These are phyloP conservation scores for Pectinophora gossypiella DNA, from an alignment of 1,140 invertebrate genomes.

Conservation along the genomic window DNA sequence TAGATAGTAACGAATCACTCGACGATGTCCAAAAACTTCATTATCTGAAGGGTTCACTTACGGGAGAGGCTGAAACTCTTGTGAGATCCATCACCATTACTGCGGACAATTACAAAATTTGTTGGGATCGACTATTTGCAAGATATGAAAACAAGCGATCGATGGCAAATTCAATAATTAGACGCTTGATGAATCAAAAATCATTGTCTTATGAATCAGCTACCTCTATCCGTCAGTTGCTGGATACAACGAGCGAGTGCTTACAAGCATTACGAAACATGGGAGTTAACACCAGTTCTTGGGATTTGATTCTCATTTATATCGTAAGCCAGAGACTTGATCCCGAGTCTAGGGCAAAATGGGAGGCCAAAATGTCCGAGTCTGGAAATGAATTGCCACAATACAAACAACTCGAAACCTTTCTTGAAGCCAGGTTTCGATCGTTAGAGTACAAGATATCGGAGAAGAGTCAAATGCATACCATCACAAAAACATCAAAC, in stretches of 20 bases:
- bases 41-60: too few relatives aligned
- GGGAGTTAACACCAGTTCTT: slow-evolving; percentile 10
- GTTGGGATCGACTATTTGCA: background rate
- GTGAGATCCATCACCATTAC: background rate
- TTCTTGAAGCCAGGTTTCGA: slow-evolving; percentile 17
- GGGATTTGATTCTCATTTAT: slow-evolving; percentile 22
- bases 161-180: background rate
- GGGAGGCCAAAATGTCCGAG: slow-evolving; percentile 8
- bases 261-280: slow-evolving; percentile 16
- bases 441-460: slow-evolving; percentile 19
- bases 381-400: slow-evolving; percentile 15
- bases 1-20: background rate
- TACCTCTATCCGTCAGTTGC: slow-evolving; percentile 6
- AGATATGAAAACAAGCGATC: background rate
- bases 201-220: background rate
- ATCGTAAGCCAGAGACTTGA: slow-evolving; percentile 17
- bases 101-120: background rate
- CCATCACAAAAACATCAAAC: background rate
- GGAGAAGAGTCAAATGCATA: slow-evolving; percentile 3
- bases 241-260: slow-evolving; percentile 19
- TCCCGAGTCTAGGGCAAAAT: slow-evolving; percentile 18
- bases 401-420: slow-evolving; percentile 17
- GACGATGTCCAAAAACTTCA: background rate
- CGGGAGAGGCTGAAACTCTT: background rate
- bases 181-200: slow-evolving; percentile 6